Evolutionary conservation across 1,140 invertebrate genomes (phyloP).

Genomic region (Calosoma granatense): DNA sequence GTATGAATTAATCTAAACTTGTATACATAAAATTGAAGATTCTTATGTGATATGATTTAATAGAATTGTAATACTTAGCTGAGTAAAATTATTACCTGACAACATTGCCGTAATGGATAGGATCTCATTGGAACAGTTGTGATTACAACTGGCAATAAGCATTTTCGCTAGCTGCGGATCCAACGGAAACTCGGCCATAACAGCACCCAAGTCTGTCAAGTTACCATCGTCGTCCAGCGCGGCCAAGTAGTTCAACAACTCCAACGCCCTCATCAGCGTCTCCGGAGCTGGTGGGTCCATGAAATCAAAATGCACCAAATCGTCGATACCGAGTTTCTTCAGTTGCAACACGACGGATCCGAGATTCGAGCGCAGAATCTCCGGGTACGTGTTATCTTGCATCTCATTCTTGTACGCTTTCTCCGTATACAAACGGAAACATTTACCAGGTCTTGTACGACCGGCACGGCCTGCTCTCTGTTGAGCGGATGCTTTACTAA

Average conservation of each 20-base stretch:
- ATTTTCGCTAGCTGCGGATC: constrained; percentile 99
- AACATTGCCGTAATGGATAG: constrained; percentile 98
- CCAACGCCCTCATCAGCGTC: constrained; percentile 97
- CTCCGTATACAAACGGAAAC: constrained; percentile 97
- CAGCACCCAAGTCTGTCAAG: constrained; percentile 88
- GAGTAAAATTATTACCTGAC: constrained; percentile 64
- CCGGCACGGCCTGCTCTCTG: constrained; percentile 96
- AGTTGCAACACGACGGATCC: constrained; percentile 94
- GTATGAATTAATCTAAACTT: too few relatives aligned
- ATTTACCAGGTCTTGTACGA: constrained; percentile 93
- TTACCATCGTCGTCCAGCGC: constrained; percentile 96
- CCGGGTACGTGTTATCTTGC: constrained; percentile 99
- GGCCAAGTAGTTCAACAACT: constrained; percentile 94
- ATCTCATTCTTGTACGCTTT: constrained; percentile 98
- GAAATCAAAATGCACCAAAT: constrained; percentile 99
- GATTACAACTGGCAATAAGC: constrained; percentile 93
- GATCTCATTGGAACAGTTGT: constrained; percentile 99
- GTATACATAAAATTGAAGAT: too few relatives aligned
- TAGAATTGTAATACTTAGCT: too few relatives aligned
- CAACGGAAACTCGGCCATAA: constrained; percentile 99
- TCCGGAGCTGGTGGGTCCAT: constrained; percentile 99
- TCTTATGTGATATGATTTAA: too few relatives aligned
- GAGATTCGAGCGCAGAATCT: constrained; percentile 94
- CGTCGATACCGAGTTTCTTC: constrained; percentile 98
- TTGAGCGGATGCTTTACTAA: constrained; percentile 99